phyloP scores from a whole-genome alignment of 2,888 invertebrate genomes.

The Pristionchus maxplancki region DNA sequence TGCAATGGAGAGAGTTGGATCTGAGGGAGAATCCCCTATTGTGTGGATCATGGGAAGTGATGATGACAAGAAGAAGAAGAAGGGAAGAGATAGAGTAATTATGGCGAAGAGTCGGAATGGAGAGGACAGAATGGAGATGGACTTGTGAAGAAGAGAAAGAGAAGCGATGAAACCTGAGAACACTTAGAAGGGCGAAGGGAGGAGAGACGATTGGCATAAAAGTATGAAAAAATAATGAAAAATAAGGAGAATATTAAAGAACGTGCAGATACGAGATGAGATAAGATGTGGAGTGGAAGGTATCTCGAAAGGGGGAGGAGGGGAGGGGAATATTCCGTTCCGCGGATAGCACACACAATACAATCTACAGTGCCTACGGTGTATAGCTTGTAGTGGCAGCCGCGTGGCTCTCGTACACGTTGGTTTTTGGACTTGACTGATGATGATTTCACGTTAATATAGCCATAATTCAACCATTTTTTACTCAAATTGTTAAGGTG shows the following conservation, averaged over 20 bases:
- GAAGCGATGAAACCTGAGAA: background rate
- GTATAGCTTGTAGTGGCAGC: background rate
- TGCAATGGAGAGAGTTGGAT: background rate
- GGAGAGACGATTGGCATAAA: background rate
- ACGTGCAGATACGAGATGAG: background rate
- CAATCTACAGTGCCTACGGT: background rate
- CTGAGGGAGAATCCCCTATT: background rate
- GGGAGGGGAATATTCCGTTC: conserved; percentile 1
- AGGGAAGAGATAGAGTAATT: background rate
- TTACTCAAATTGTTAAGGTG: background rate
- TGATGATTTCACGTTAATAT: background rate
- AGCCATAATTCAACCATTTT: background rate
- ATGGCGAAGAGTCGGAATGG: background rate
- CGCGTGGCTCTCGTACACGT: background rate
- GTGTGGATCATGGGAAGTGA: conserved; percentile 4
- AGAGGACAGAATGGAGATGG: conserved; percentile 10
- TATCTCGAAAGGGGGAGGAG: background rate
- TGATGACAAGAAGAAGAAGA: background rate
- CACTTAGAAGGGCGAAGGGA: background rate
- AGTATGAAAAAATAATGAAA: background rate
- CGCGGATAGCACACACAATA: background rate
- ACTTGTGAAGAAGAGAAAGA: background rate
- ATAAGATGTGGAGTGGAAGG: background rate
- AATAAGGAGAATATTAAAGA: background rate
- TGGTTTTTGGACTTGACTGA: background rate